Conservation (phyloP, 2,888 invertebrate genomes). For the Vannuccia rotundouncinata region DNA sequence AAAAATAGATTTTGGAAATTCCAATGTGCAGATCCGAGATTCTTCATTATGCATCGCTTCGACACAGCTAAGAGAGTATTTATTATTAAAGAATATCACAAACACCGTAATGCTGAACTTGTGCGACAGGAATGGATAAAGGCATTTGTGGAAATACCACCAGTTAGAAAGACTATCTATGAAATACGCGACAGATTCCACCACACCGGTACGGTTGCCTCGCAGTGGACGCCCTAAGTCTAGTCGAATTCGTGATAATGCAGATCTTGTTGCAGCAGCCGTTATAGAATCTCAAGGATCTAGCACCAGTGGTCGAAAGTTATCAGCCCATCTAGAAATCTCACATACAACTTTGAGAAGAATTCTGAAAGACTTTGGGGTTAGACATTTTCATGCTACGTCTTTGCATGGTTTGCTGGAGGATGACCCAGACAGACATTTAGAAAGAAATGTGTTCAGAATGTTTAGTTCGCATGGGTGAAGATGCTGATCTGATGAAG, state of each 20-base stretch:
- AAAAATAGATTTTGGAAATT: constrained; percentile 22
- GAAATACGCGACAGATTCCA: constrained; percentile 11
- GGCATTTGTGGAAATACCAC: constrained; percentile 15
- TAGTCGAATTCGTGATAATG: constrained; percentile 21
- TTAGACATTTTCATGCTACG: constrained; percentile 22
- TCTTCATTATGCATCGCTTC: constrained; percentile 20
- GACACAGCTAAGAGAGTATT: constrained; percentile 21
- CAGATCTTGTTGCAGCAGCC: constrained; percentile 26
- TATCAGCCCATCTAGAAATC: constrained; percentile 20
- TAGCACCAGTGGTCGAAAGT: constrained; percentile 24
- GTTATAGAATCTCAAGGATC: constrained; percentile 20
- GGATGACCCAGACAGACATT: constrained; percentile 24
- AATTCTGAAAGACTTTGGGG: constrained; percentile 21
- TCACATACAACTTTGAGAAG: too few species aligned
- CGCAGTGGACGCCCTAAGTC: constrained; percentile 10
- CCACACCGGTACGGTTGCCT: constrained; percentile 23
- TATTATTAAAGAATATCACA: constrained; percentile 20
- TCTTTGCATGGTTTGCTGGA: constrained; percentile 22
- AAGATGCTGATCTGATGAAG: constrained; percentile 17
- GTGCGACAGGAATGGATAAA: constrained; percentile 21
- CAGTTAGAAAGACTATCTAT: constrained; percentile 22
- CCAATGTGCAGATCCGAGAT: constrained; percentile 11
- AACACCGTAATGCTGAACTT: constrained; percentile 26
- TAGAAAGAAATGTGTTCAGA: constrained; percentile 26
- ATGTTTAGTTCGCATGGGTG: constrained; percentile 23